phyloP scores from a whole-genome alignment of 2,797 vertebrate genomes.

The Diglossa cyanea region DNA sequence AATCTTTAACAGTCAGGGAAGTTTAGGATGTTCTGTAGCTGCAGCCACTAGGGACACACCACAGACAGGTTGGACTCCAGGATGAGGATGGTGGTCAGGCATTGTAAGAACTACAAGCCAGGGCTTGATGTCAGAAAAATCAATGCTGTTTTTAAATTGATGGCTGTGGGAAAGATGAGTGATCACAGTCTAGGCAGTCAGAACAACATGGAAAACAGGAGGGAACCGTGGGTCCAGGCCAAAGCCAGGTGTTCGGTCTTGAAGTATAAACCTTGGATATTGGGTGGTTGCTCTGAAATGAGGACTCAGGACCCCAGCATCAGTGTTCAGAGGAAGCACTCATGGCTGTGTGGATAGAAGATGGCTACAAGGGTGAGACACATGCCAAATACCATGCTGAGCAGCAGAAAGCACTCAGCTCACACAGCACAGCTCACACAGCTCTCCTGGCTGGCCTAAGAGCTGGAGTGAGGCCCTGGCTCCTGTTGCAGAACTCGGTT shows the following conservation, averaged over 20 bases:
- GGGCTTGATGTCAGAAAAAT: background rate
- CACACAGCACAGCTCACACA: background rate
- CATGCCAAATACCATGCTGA: background rate
- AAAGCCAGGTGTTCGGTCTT: background rate
- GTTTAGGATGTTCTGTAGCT: background rate
- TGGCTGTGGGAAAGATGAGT: background rate
- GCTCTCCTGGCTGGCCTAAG: background rate
- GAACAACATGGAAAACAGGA: background rate
- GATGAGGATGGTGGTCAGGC: background rate
- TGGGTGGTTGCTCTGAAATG: background rate
- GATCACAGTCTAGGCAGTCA: background rate
- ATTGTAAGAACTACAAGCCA: background rate
- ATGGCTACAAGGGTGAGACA: background rate
- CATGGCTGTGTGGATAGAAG: background rate
- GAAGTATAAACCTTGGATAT: background rate
- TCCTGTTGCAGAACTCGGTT: background rate
- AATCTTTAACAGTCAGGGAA: background rate
- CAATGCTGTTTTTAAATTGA: background rate
- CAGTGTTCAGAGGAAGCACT: background rate
- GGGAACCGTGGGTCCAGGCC: background rate
- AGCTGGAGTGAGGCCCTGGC: background rate
- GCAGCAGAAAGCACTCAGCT: background rate
- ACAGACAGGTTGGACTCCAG: background rate
- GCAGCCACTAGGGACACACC: background rate
- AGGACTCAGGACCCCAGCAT: background rate